Evolutionary conservation across 2,797 vertebrate species (phyloP), one percentile per base, ranked within the genome.

Genomic region (Enoplosus armatus): DNA sequence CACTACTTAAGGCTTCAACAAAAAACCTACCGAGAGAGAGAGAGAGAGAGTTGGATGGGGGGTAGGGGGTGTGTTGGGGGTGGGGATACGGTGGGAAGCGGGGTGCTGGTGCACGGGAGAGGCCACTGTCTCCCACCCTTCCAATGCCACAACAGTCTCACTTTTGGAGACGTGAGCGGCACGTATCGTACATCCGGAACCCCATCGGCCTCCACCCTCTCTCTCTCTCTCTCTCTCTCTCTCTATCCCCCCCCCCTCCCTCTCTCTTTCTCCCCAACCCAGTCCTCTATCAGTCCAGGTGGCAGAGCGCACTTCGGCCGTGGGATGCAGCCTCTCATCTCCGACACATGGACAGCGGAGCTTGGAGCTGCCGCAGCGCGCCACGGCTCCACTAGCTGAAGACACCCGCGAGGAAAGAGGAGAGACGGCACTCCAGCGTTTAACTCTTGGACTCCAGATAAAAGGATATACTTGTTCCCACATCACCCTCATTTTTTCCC

Each of bases 261-360:
- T 27, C 54, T 53, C 62, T 27, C 58, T 66, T 7, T 53, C 24
- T 59, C 18, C 50, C 68, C 75, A 71, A 80, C 63, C 79, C 82
- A 73, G 76, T 69, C 85, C 89, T 88, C 93, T 93, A 86, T 93
- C 90, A 93, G 93, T 92, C 93, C 95, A 93, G 93, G 92, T 94
- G 92, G 90, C 91, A 93, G 94, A 92, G 95, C 93, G 85, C 95
- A 87, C 94, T 91, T 90, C 88, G 90, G 92, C 94, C 89, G 94
- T 90, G 95, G 94, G 94, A 97, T 96, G 96, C 95, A 95, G 95
- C 95, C 91, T 92, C 92, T 94, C 89, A 90, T 93, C 93, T 91
- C 84, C 88, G 82, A 85, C 89, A 84, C 92, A 94, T 89, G 94
- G 94, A 92, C 92, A 93, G 90, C 94, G 89, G 91, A 95, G 93